These are phyloP conservation scores for Timandra comae DNA, from an alignment of 2,888 invertebrate species.

Conservation along the genomic window DNA sequence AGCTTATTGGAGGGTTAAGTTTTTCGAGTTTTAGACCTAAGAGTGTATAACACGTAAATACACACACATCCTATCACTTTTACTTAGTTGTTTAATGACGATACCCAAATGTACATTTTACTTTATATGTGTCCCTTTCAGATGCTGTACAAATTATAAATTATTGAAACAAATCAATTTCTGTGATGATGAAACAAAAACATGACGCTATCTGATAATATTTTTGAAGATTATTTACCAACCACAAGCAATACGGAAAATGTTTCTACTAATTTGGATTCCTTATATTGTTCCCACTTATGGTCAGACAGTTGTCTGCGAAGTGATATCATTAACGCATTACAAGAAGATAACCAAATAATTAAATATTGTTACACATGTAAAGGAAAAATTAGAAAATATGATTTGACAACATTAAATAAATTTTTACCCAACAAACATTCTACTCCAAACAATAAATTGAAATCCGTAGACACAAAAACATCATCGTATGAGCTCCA, in stretches of 20 bases:
- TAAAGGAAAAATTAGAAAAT: slow-evolving; percentile 66
- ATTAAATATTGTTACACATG: slow-evolving; percentile 62
- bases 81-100: no score
- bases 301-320: slow-evolving; percentile 58
- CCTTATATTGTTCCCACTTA: slow-evolving; percentile 60
- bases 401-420: slow-evolving; percentile 49
- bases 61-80: no score
- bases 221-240: slow-evolving; percentile 36
- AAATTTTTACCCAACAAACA: slow-evolving; percentile 53
- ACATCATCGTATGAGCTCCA: slow-evolving; percentile 22
- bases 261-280: slow-evolving; percentile 51
- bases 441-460: slow-evolving; percentile 55
- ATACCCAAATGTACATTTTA: no score
- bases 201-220: slow-evolving; percentile 49
- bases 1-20: no score
- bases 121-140: no score
- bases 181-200: slow-evolving; percentile 25
- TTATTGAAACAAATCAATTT: slow-evolving; percentile 2
- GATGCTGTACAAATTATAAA: neutral
- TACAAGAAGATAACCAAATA: slow-evolving; percentile 39
- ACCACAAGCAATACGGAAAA: slow-evolving; percentile 34
- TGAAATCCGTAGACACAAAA: slow-evolving; percentile 23
- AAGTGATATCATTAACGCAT: slow-evolving; percentile 45
- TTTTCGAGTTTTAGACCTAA: no score
- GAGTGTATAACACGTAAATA: no score